Conservation (phyloP, 2,797 vertebrate genomes). For the Scarus forsteni region DNA sequence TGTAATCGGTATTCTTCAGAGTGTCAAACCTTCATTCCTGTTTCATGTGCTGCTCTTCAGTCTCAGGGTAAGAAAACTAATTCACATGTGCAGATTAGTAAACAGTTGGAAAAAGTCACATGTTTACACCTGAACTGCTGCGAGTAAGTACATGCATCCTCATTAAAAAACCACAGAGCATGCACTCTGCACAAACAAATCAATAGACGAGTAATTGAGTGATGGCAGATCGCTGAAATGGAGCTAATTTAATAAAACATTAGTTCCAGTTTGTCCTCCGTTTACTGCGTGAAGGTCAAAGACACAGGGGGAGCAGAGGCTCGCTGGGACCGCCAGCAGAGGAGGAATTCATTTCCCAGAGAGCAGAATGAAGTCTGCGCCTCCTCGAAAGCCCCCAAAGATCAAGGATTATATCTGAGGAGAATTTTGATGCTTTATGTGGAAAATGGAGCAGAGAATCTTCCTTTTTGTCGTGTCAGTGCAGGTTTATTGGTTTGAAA, state of each 20-base stretch:
- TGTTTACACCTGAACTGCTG: background rate
- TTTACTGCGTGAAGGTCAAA: constrained; percentile 30
- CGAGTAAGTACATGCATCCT: background rate
- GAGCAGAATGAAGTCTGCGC: constrained; percentile 2
- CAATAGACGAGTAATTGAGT: constrained; percentile 23
- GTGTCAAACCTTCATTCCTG: constrained; percentile 18
- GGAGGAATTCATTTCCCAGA: constrained; percentile 12
- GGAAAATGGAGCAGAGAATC: background rate
- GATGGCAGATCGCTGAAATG: constrained; percentile 8
- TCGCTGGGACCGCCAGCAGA: constrained; percentile 4
- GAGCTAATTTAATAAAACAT: constrained; percentile 14
- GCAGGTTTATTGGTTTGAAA: background rate
- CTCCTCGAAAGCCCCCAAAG: background rate
- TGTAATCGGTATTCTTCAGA: constrained; percentile 23
- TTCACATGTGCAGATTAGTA: constrained; percentile 1
- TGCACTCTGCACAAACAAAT: constrained; percentile 17
- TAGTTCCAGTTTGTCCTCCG: background rate
- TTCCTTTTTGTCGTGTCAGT: background rate
- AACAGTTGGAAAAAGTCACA: background rate
- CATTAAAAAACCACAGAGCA: constrained; percentile 1
- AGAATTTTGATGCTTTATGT: constrained; percentile 5
- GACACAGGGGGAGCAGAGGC: background rate
- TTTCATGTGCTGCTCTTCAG: constrained; percentile 19
- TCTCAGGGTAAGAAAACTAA: background rate
- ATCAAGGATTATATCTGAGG: background rate